Percentiles rank a stretch among this genome's conserved stretches.
Evolutionary conservation across 2,113 vertebrate genomes (phyloP).

Genomic region (Mystacornis crossleyi): DNA sequence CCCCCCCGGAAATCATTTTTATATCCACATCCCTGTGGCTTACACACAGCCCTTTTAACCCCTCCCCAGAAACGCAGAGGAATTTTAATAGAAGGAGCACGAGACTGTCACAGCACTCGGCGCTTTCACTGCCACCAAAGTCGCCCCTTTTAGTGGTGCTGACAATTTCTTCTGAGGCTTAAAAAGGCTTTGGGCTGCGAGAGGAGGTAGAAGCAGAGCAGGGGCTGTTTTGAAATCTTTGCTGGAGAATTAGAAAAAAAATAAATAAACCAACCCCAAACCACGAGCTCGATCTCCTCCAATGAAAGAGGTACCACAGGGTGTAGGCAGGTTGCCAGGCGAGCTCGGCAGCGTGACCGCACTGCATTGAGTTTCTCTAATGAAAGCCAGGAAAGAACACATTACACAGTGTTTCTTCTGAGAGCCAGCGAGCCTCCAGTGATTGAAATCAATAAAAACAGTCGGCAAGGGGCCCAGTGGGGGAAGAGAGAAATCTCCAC

Average conservation of each 20-base stretch:
- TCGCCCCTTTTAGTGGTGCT: background rate
- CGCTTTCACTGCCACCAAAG: background rate
- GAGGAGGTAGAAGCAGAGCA: background rate
- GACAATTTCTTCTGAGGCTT: background rate
- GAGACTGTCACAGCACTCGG: background rate
- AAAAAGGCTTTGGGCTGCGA: background rate
- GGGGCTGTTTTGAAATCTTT: conserved; percentile 38
- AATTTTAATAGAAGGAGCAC: conserved; percentile 21
- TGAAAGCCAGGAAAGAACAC: conserved; percentile 88
- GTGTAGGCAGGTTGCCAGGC: conserved; percentile 84
- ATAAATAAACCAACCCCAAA: conserved; percentile 2
- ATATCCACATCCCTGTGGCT: conserved; percentile 16
- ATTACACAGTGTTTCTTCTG: conserved; percentile 81
- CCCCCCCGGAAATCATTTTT: background rate
- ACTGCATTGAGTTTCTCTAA: conserved; percentile 85
- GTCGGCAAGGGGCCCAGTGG: conserved; percentile 72
- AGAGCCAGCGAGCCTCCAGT: conserved; percentile 74
- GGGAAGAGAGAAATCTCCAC: conserved; percentile 66
- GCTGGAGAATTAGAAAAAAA: background rate
- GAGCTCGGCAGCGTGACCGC: conserved; percentile 82
- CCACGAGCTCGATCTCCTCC: conserved; percentile 66
- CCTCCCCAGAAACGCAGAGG: background rate
- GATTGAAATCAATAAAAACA: conserved; percentile 81
- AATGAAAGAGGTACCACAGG: conserved; percentile 78
- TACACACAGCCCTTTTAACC: background rate